Conservation (phyloP, 2,888 invertebrate genomes). For the Dryococelus australis region DNA sequence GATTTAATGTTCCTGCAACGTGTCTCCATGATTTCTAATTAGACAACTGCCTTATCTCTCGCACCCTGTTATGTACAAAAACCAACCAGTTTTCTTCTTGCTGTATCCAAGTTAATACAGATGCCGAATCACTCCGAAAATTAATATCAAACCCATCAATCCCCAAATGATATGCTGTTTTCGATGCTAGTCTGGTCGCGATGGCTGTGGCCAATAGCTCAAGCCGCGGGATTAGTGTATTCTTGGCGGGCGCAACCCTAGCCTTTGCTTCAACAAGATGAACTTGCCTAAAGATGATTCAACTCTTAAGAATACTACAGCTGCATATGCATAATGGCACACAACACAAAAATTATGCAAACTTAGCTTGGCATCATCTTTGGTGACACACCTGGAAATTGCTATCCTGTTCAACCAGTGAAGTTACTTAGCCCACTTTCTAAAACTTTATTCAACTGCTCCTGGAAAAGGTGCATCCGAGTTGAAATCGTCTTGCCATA, state of each 20-base stretch:
- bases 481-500: background rate
- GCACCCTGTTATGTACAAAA: slow-evolving; percentile 45
- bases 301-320: background rate
- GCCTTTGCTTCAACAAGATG: slow-evolving; percentile 43
- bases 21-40: slow-evolving; percentile 42
- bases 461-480: background rate
- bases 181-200: slow-evolving; percentile 35
- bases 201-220: slow-evolving; percentile 47
- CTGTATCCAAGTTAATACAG: slow-evolving; percentile 45
- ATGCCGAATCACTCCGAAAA: slow-evolving; percentile 45
- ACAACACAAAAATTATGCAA: background rate
- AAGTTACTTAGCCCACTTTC: background rate
- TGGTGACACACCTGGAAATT: too few relatives aligned
- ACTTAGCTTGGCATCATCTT: background rate
- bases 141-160: background rate
- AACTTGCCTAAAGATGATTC: background rate
- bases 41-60: slow-evolving; percentile 36
- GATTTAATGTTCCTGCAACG: slow-evolving; percentile 46
- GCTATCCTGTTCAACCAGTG: background rate
- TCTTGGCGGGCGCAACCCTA: slow-evolving; percentile 43
- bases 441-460: background rate
- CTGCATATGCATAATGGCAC: background rate
- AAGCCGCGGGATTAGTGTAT: slow-evolving; percentile 44
- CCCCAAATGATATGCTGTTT: background rate
- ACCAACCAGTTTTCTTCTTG: slow-evolving; percentile 45